These are phyloP conservation scores for Masnerella sp. DNA, from an alignment of 2,888 invertebrate genomes.

Conservation along the genomic window DNA sequence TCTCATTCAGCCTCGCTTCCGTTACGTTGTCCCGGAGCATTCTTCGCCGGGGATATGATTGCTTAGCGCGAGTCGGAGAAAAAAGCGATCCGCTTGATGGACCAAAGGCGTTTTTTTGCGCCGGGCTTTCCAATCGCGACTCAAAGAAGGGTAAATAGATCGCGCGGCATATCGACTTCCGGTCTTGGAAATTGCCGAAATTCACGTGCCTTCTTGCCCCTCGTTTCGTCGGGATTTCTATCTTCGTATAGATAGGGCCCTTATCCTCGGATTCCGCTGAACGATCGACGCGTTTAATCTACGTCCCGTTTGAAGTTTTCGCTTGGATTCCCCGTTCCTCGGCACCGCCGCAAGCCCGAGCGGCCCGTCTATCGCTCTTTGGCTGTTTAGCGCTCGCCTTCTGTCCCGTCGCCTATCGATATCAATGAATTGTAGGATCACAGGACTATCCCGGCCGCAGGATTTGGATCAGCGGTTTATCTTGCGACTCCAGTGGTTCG, in stretches of 20 bases:
- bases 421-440: conserved; percentile 59
- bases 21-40: no score
- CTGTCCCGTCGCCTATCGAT: conserved; percentile 37
- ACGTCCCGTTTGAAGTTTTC: conserved; percentile 67
- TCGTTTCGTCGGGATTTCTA: conserved; percentile 40
- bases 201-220: conserved; percentile 56
- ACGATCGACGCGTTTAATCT: conserved; percentile 66
- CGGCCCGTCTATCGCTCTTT: no score
- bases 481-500: conserved; percentile 56
- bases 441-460: conserved; percentile 38
- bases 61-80: conserved; percentile 34
- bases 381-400: conserved; percentile 23
- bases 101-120: conserved; percentile 52
- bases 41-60: conserved; percentile 33
- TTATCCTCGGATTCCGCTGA: conserved; percentile 61
- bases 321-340: conserved; percentile 54
- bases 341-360: no score
- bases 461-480: conserved; percentile 55
- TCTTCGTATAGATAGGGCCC: conserved; percentile 53
- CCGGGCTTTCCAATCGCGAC: conserved; percentile 64
- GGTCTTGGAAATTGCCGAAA: conserved; percentile 65
- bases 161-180: conserved; percentile 65
- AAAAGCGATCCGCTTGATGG: conserved; percentile 50
- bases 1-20: no score
- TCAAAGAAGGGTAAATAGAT: conserved; percentile 64